Evolutionary conservation across 2,888 invertebrate species (phyloP), one percentile per base, ranked within the genome.

Genomic region (Mimachlamys varia): DNA sequence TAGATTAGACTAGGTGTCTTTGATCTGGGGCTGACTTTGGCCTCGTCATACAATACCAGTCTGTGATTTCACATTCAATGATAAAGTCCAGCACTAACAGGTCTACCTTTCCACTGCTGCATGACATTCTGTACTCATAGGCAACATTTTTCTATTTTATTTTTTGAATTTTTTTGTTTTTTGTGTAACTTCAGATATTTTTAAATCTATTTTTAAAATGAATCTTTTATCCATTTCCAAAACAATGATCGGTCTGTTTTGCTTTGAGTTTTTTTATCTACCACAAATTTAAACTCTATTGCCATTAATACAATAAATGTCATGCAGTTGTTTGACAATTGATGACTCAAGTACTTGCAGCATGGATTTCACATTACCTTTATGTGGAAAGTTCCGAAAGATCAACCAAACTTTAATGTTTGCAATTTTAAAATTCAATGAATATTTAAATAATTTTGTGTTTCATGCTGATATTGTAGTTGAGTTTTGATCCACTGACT

Each of bases 401-500:
- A 1, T 58, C 2, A 58, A 19, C 7, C 58, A 58, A 58, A n/a
- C 2, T 7, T 7, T 19, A 19, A 7, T 58, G 15, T 76, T 27
- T 76, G 76, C 27, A 5, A 76, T 27, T 76, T 76, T 33, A 22
- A 76, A 12, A 13, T 12, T 33, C 33, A 33, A 7, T 76, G 7
- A n/a, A n/a, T n/a, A 33, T 76, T 1, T 33, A n/a, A 3, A 62
- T 22, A 62, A 22, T n/a, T 62, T 62, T 7, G 4, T 1, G 12
- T 76, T 33, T 27, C 76, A 76, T 76, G 76, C 76, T 76, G 76
- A 33, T 76, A 12, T 76, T 76, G 76, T 76, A 76, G 33, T 33
- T 76, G 76, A 76, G 27, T 76, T 76, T 76, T 76, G 76, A 76
- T 76, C 76, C 76, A 76, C 12, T 33, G 76, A 13, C 76, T 76